Base-by-base conservation (phyloP, 2,888 invertebrate genomes). In the Colostygia pectinataria region DNA sequence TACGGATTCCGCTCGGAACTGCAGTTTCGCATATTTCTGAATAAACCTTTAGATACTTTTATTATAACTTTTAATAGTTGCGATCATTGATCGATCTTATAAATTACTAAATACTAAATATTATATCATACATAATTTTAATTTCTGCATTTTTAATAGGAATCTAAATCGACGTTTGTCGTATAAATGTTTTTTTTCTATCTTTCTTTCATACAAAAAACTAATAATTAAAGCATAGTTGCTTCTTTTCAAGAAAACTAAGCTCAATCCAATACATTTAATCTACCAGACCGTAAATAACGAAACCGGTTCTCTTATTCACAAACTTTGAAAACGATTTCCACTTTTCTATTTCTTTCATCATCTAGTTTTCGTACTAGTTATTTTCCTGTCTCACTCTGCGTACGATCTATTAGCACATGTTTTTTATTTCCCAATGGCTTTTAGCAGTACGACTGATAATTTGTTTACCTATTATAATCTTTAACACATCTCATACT, bases 201-300 rank as follows among this genome's bases (percentile, higher is more conserved):
- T n/a, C n/a, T 24, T 25, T 36, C 9, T 39, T 7, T 40, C 15
- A 33, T 41, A 32, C 10, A 41, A 33, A 42, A 32, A 33, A 27
- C 41, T 42, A 32, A 31, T 27, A 41, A 25, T 33, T 42, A 33
- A 42, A 32, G 32, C 32, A 33, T 33, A 42, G 33, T 27, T 33
- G 41, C 33, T 42, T 42, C 41, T 42, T 42, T 33, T 32, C 32
- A 41, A 42, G 42, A 42, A 34, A 43, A 34, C 42, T 28, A 34
- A 34, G 34, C 42, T 43, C 34, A 43, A 34, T 34, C 42, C 34
- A 28, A 33, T 25, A 40, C 8, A 18, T 32, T 27, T 9, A 32
- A 32, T 28, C 23, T n/a, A 40, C 39, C 20, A 40, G 29, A 40
- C 31, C 28, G 18, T 18, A 23, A 5, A 1, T 15, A 5, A 18